Evolutionary conservation across 2,888 invertebrate genomes (phyloP).

Genomic region (Drosophila kuntzei): DNA sequence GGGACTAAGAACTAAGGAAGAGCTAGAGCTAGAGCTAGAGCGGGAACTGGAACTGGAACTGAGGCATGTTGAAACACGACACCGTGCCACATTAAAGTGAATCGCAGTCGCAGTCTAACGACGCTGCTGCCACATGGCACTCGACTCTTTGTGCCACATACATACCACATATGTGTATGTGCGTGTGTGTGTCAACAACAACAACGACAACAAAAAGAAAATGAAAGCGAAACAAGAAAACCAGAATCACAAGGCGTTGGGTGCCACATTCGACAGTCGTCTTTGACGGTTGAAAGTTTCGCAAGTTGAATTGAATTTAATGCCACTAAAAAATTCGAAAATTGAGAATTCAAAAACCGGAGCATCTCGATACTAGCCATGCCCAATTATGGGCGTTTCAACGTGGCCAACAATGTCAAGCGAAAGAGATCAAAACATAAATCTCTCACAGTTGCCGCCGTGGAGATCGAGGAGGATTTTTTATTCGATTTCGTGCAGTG

Average conservation of each 20-base stretch:
- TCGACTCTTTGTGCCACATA: slow-evolving; percentile 32
- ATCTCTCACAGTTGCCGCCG: slow-evolving; percentile 8
- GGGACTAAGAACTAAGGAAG: slow-evolving; percentile 1
- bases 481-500: slow-evolving; percentile 82
- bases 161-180: slow-evolving; percentile 42
- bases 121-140: slow-evolving; percentile 42
- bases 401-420: slow-evolving; percentile 25
- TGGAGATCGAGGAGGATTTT: slow-evolving; percentile 66
- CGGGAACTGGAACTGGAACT: slow-evolving; percentile 23
- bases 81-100: slow-evolving; percentile 64
- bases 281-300: slow-evolving; percentile 67
- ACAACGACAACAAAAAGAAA: slow-evolving; percentile 33
- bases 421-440: slow-evolving; percentile 36
- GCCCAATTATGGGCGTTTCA: slow-evolving; percentile 42
- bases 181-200: slow-evolving; percentile 47
- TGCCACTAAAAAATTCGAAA: background rate
- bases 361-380: slow-evolving; percentile 19
- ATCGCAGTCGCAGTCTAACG: slow-evolving; percentile 41
- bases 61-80: slow-evolving; percentile 60
- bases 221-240: slow-evolving; percentile 63
- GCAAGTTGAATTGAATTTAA: slow-evolving; percentile 45
- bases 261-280: slow-evolving; percentile 67
- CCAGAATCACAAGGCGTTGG: slow-evolving; percentile 51
- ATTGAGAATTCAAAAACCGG: background rate
- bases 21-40: slow-evolving; percentile 24